A percentile compares a stretch with the other conserved stretches of the same genome.
phyloP scores from a whole-genome alignment of 35 echinoderm and acorn worm genomes.

The Antedon bifida region DNA sequence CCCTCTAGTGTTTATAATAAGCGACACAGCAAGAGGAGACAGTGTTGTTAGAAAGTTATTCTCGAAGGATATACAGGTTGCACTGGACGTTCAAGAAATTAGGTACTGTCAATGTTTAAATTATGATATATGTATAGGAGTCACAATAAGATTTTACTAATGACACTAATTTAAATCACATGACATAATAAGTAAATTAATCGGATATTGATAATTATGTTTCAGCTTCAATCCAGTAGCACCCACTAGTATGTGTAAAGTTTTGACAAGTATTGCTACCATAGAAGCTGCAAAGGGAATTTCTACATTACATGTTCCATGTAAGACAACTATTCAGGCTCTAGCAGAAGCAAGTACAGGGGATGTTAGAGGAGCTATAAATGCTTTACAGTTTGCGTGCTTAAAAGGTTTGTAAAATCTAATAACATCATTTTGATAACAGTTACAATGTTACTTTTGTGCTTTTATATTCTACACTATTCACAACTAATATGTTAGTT shows the following conservation, averaged over 20 bases:
- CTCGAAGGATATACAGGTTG: constrained; percentile 48
- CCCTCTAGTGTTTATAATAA: constrained; percentile 83
- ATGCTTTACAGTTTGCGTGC: constrained; percentile 90
- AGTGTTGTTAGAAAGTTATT: constrained; percentile 54
- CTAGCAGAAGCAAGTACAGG: constrained; percentile 55
- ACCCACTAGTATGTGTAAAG: constrained; percentile 77
- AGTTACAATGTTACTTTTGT: too few species aligned
- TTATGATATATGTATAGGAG: too few species aligned
- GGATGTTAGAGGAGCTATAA: constrained; percentile 87
- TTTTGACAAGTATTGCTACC: constrained; percentile 63
- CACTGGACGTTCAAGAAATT: constrained; percentile 53
- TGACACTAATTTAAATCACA: too few species aligned
- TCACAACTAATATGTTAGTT: too few species aligned
- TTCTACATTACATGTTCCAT: constrained; percentile 50
- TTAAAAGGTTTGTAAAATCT: constrained; percentile 50
- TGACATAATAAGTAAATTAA: too few species aligned
- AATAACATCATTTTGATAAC: too few species aligned
- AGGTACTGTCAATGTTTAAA: constrained; percentile 25
- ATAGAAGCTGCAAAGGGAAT: constrained; percentile 63
- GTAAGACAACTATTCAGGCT: constrained; percentile 79
- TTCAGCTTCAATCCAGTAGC: constrained; percentile 93
- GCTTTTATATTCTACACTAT: too few species aligned
- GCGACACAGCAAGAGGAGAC: constrained; percentile 64
- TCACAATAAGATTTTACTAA: too few species aligned
- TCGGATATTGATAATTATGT: too few species aligned